Base-by-base conservation (phyloP, 2,888 invertebrate genomes). In the Epinotia bilunana region DNA sequence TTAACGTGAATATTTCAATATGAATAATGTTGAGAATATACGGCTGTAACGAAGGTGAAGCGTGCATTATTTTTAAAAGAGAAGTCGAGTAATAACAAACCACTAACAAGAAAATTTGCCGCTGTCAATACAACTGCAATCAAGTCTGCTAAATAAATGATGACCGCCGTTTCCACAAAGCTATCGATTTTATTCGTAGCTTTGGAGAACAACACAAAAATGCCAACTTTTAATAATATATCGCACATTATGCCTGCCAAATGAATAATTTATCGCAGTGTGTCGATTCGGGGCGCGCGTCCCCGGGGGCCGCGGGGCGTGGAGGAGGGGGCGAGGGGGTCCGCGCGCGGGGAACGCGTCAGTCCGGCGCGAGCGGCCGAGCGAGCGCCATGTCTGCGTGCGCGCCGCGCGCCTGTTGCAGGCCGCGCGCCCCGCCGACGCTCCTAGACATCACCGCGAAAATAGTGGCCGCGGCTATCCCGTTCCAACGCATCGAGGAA, bases 401-500 rank as follows among this genome's bases (percentile, higher is more conserved):
- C 88, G 92, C 92, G 91, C 92, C 93, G 91, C 93, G 93, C 90
- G 92, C 90, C 80, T 93, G 93, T 89, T 93, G 93, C 88, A 91
- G 92, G 91, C 91, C 92, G 91, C 94, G 94, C 92, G 92, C 95
- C 91, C 96, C 97, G 84, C 96, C 97, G 93, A 95, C 97, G 79
- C 94, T 98, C 82, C 95, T 98, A 85, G 97, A 98, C 94, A 96
- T 97, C 84, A 96, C 97, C 87, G 97, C 97, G 82, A 96, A 96
- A 92, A 96, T 96, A 86, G 97, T 97, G 82, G 97, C 97, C 84
- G 96, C 97, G 90, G 96, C 96, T 89, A 96, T 97, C 84, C 97
- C 97, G 79, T 98, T 97, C 93, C 97, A 98, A 90, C 95, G 97
- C 83, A 97, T 98, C 87, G 98, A 98, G 92, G 97, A 97, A 90